Base-by-base conservation (phyloP, 2,888 invertebrate genomes). In the Aelia acuminata region DNA sequence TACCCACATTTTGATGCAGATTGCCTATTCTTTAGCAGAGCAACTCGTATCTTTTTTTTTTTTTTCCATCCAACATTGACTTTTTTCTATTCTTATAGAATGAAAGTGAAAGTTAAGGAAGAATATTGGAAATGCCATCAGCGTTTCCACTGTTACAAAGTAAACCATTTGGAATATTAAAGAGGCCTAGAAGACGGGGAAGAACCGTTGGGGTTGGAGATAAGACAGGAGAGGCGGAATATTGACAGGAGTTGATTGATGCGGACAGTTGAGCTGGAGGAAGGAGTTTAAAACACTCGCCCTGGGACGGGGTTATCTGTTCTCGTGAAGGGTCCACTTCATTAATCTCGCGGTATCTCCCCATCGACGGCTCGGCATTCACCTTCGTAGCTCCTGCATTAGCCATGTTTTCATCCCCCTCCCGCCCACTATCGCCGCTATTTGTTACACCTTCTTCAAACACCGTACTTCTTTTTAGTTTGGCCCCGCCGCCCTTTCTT, bases 341-440 rank as follows among this genome's bases (percentile, higher is more conserved):
- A 80, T 80, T 80, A 80, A 80, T 80, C 80, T 80, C 43, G 1
- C 35, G 80, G 13, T 80, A 80, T 80, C 80, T n/a, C 11, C n/a
- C 80, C 80, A 47, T 47, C 43, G 80, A 47, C 80, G 43, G 43
- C 80, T 47, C 80, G 22, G 80, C 80, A 80, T 80, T 80, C 80
- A 80, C 80, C 80, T 43, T 43, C n/a, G 80, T 43, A 80, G 43
- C n/a, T 39, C 80, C 80, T 80, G 80, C 80, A 80, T 80, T 80
- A 80, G 80, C 80, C 80, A 47, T 47, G 43, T 80, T 80, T 80
- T 80, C 80, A 80, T 80, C 80, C 80, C 43, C 43, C 80, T 80
- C 43, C 43, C 80, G 80, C 80, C 80, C 43, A 22, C 80, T 80
- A 80, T 80, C 80, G 80, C 43, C 22, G 43, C 80, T n/a, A 80